Base-by-base conservation (phyloP, 1,140 invertebrate genomes). In the Belonocnema kinseyi region DNA sequence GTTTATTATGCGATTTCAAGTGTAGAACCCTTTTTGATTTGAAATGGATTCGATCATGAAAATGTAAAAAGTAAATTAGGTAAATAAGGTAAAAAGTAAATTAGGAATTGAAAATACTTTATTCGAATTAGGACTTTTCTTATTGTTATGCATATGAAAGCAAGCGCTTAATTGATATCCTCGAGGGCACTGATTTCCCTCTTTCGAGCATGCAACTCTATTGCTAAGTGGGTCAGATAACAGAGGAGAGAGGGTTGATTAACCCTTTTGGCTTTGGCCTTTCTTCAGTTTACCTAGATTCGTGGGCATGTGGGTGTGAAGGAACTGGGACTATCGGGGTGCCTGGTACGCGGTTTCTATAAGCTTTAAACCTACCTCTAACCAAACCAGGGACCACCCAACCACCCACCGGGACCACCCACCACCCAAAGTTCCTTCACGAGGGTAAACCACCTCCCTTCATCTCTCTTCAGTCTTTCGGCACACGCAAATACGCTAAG, bases 171-270 rank as follows among this genome's bases (percentile, higher is more conserved):
- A 66, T 66, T 66, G 61, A 40, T 66, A 33, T 46, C 61, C 40
- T 40, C 16, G 26, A 66, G 61, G n/a, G 61, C 61, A 66, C 33
- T n/a, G 26, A 66, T 40, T 66, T 40, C 16, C 14, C 61, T 46
- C 26, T 66, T n/a, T 40, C 16, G 16, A 21, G 19, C 58, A 66
- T 66, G 58, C 58, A 33, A 66, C 3, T 66, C 21, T 33, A 66
- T 40, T 33, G n/a, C 72, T 76, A 87, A 88, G 80, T 88, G 83
- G 87, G 86, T 88, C 87, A 88, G 79, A 85, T 81, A 74, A 80
- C 80, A 79, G 54, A 75, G 73, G 74, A 84, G 50, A 77, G 78
- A 70, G 81, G 81, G 86, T 86, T 80, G 81, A 85, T 82, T 81
- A 86, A 83, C 80, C 84, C 84, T 82, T 83, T 82, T 84, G 76